Conservation (phyloP, 2,797 vertebrate species). For the Neosilurus mollespiculum region DNA sequence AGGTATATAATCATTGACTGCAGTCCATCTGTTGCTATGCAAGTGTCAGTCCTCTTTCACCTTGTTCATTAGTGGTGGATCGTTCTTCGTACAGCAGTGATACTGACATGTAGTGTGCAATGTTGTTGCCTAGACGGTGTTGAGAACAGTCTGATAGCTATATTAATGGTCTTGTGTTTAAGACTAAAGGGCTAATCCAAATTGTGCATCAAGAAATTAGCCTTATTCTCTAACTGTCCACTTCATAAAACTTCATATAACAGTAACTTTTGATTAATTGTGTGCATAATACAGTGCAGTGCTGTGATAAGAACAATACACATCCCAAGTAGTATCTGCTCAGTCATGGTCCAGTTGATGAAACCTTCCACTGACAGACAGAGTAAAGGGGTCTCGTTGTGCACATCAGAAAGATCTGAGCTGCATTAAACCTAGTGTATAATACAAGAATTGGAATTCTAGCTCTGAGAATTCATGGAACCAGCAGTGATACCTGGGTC, state of each 20-base stretch:
- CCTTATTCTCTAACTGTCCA: not conserved
- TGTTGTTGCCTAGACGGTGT: not conserved
- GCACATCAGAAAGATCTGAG: not conserved
- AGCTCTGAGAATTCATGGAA: not conserved
- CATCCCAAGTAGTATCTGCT: too few relatives aligned
- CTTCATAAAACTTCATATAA: not conserved
- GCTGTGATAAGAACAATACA: not conserved
- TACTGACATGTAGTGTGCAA: not conserved
- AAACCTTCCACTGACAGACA: not conserved
- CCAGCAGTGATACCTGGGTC: slow-evolving; percentile 75
- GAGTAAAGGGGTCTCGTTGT: not conserved
- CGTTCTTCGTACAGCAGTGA: not conserved
- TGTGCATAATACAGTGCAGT: not conserved
- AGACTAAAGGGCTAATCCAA: not conserved
- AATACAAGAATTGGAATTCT: not conserved
- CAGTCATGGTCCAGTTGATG: not conserved
- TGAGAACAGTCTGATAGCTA: not conserved
- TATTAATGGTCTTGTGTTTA: not conserved
- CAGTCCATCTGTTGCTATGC: not conserved
- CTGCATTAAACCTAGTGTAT: not conserved
- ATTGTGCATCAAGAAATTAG: not conserved
- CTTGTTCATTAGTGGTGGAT: not conserved
- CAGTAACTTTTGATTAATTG: not conserved
- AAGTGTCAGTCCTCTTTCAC: not conserved
- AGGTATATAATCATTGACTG: not conserved